These are phyloP conservation scores for Clarias magur DNA, from an alignment of 2,113 vertebrate species.

Conservation along the genomic window DNA sequence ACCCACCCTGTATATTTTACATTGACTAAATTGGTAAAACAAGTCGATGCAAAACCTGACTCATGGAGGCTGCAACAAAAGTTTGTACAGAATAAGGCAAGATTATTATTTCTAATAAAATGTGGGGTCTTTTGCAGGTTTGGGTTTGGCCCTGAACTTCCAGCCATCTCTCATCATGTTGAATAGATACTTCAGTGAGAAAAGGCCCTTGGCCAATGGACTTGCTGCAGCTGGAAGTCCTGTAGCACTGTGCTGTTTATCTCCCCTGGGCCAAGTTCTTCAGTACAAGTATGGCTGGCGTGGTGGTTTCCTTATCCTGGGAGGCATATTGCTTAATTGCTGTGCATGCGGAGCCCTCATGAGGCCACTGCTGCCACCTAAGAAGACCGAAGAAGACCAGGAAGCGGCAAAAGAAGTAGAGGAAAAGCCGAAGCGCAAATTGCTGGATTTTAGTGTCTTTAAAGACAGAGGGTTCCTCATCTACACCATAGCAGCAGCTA, in stretches of 20 bases:
- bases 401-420: constrained; percentile 46
- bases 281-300: constrained; percentile 87
- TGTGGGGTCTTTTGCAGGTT: constrained; percentile 69
- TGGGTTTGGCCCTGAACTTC: constrained; percentile 93
- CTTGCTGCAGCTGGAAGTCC: constrained; percentile 92
- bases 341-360: constrained; percentile 90
- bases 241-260: constrained; percentile 88
- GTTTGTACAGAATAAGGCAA: neutral
- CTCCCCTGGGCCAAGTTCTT: constrained; percentile 87
- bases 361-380: constrained; percentile 80
- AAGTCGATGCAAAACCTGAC: neutral
- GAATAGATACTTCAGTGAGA: constrained; percentile 90
- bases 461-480: constrained; percentile 85
- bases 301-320: constrained; percentile 91
- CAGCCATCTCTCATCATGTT: constrained; percentile 97
- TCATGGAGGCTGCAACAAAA: neutral
- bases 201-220: constrained; percentile 89
- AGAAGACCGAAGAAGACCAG: constrained; percentile 47
- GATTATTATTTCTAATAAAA: neutral
- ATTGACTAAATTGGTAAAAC: neutral
- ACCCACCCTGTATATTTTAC: too few relatives aligned
- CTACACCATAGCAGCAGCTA: constrained; percentile 86
- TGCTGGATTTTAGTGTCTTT: constrained; percentile 90
- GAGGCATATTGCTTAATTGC: constrained; percentile 90
- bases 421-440: constrained; percentile 71